Evolutionary conservation across 64 coral and sea anemone species (phyloP), one percentile per base, ranked within the genome.

Genomic region (Acropora yongei): DNA sequence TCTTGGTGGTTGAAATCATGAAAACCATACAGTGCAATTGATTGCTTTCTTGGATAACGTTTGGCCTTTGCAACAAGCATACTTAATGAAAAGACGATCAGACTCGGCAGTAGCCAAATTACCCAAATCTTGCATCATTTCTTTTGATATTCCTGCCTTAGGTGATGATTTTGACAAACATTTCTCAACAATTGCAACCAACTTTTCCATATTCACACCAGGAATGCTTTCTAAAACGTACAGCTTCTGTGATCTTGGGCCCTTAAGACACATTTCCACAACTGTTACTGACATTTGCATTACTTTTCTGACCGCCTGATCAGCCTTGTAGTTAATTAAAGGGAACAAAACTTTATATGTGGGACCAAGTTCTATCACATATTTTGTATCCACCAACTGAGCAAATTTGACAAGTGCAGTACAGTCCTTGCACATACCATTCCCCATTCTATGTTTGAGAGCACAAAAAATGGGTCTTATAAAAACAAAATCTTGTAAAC

Each of bases 81-180:
- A 85, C 80, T 92, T 86, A 60, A 85, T 85, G n/a, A 83, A 81
- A 72, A 92, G 80, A 74, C 66, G 77, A 82, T 91, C 89, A 82
- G 89, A 91, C 83, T 92, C 90, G 50, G 55, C 61, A 84, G 79
- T 92, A 75, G 90, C 90, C 90, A 92, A 92, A 74, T 77, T 49
- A 72, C 90, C 65, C 74, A 78, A 73, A 63, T 92, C 57, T 69
- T 78, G 69, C 57, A 90, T 63, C 77, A 68, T 78, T 80, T 77
- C 63, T 89, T 55, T 89, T 74, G 87, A 63, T 76, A 89, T 65
- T 44, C 87, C 87, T 65, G 78, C 47, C 78, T 89, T 83, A 83
- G 55, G 55, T 83, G 39, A 44, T 83, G 55, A 75, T 75, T 75
- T 83, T 66, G 55, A 44, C 10, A 58, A 66, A 83, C 55, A 60